Percentiles rank a stretch among this genome's conserved stretches.
These are phyloP conservation scores for Ochropacha duplaris DNA, from an alignment of 2,888 invertebrate genomes.

Conservation along the genomic window DNA sequence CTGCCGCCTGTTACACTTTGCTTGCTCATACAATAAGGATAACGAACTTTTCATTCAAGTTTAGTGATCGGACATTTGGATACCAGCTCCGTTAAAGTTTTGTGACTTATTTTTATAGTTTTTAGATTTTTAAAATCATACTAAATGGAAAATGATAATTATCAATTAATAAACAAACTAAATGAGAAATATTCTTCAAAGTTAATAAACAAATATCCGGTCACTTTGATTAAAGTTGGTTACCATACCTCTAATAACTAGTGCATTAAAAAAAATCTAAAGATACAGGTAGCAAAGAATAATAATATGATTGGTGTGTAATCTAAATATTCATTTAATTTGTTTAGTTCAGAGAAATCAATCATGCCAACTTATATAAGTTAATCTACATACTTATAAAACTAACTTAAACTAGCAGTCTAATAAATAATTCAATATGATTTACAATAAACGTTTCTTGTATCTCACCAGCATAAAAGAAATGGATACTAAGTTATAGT, in stretches of 20 bases:
- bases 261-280: too few species aligned
- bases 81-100: constrained; percentile 13
- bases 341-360: background rate
- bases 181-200: background rate
- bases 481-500: background rate
- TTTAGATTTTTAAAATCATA: background rate
- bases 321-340: too few species aligned
- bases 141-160: background rate
- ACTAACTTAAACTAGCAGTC: too few species aligned
- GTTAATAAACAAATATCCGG: background rate
- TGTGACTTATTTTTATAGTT: background rate
- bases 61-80: constrained; percentile 29
- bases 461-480: background rate
- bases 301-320: too few species aligned
- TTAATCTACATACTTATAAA: background rate
- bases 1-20: constrained; percentile 24
- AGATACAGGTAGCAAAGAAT: too few species aligned
- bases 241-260: background rate
- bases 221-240: background rate
- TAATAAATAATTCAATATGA: background rate
- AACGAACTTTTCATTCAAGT: constrained; percentile 24
- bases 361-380: background rate
- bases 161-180: background rate
- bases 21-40: constrained; percentile 31
- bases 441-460: background rate